Evolutionary conservation across 2,113 vertebrate species (phyloP).

Genomic region (Collichthys lucidus): DNA sequence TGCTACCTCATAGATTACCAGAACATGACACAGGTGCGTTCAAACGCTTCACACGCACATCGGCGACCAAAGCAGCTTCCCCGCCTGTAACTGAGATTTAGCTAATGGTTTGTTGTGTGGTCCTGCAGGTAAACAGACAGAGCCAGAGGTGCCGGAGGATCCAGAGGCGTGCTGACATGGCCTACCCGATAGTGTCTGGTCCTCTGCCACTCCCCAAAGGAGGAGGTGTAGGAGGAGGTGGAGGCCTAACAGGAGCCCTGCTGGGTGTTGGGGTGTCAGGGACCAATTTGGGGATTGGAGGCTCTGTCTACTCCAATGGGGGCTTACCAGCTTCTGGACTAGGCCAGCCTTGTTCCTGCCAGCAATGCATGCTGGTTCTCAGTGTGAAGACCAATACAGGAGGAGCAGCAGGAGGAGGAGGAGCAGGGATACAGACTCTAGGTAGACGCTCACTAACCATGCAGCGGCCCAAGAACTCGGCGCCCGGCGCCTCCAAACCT

Average conservation of each 20-base stretch:
- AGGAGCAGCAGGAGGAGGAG: constrained; percentile 50
- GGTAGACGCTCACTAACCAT: constrained; percentile 74
- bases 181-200: constrained; percentile 88
- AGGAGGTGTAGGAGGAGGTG: constrained; percentile 52
- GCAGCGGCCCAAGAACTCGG: constrained; percentile 65
- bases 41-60: not conserved
- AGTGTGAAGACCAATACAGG: constrained; percentile 86
- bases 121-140: constrained; percentile 92
- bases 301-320: constrained; percentile 69
- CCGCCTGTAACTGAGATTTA: too few relatives aligned
- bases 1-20: constrained; percentile 96
- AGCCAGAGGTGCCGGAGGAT: constrained; percentile 88
- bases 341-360: constrained; percentile 88
- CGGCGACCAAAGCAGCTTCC: not conserved
- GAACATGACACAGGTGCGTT: constrained; percentile 94
- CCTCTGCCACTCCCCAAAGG: constrained; percentile 84
- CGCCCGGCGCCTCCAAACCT: constrained; percentile 45
- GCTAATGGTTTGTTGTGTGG: not conserved
- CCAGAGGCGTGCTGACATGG: constrained; percentile 86
- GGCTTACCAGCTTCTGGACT: constrained; percentile 60
- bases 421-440: constrained; percentile 64
- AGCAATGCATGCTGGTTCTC: constrained; percentile 92
- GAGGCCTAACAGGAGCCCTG: constrained; percentile 78
- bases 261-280: constrained; percentile 80
- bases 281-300: constrained; percentile 60